A percentile compares a stretch with the other conserved stretches of the same genome.
Evolutionary conservation across 2,888 invertebrate genomes (phyloP).

Genomic region (Agrotis ipsilon): DNA sequence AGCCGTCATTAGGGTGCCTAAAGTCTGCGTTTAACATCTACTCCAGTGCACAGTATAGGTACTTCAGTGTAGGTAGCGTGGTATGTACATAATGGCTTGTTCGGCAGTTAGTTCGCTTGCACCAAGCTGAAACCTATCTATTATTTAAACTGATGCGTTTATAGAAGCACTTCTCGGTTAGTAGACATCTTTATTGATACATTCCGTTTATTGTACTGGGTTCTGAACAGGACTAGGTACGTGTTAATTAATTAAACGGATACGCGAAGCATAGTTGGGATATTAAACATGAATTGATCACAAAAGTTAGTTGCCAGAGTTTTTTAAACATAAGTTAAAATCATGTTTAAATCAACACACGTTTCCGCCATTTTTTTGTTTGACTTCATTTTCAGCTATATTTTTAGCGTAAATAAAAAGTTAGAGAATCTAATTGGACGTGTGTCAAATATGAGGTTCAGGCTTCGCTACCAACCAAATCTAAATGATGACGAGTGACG

Average conservation of each 20-base stretch:
- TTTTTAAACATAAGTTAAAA: constrained; percentile 10
- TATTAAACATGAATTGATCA: background rate
- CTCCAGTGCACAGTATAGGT: constrained; percentile 30
- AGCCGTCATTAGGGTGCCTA: constrained; percentile 51
- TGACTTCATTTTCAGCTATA: constrained; percentile 61
- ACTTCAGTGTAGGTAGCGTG: constrained; percentile 29
- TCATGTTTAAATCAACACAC: constrained; percentile 33
- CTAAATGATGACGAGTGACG: constrained; percentile 68
- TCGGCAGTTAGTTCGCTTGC: constrained; percentile 49
- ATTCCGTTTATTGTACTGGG: constrained; percentile 7
- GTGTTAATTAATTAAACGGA: constrained; percentile 1
- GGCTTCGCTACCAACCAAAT: constrained; percentile 63
- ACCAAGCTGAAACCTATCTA: constrained; percentile 49
- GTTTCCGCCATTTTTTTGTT: constrained; percentile 39
- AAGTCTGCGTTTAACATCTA: constrained; percentile 53
- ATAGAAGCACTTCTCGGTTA: constrained; percentile 33
- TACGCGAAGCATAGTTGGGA: background rate
- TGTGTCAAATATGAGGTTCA: constrained; percentile 69
- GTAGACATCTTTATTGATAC: constrained; percentile 35
- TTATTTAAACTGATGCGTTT: constrained; percentile 54
- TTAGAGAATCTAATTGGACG: constrained; percentile 73
- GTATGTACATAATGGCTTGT: constrained; percentile 49
- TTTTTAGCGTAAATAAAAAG: constrained; percentile 65
- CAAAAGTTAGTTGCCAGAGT: background rate
- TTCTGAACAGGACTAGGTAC: constrained; percentile 1